phyloP scores from a whole-genome alignment of 2,888 invertebrate species.

The Auanema sp. region DNA sequence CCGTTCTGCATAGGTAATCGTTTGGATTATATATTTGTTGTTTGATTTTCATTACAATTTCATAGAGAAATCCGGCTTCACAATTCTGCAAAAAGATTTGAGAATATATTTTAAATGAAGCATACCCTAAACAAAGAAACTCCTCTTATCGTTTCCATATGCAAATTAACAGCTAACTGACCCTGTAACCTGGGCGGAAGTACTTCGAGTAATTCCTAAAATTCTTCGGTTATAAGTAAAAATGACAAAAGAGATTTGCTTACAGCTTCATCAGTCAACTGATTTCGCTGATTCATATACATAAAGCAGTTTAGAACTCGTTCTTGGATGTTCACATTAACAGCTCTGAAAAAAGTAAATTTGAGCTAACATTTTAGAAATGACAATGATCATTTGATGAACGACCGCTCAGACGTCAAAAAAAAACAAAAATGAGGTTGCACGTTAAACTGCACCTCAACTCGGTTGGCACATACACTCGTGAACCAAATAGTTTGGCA shows the following conservation, averaged over 20 bases:
- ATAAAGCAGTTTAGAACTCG: slow-evolving; percentile 54
- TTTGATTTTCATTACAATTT: slow-evolving; percentile 52
- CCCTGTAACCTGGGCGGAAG: slow-evolving; percentile 55
- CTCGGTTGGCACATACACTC: too few relatives aligned
- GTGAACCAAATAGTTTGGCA: too few relatives aligned
- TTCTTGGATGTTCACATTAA: slow-evolving; percentile 47
- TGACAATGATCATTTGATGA: too few relatives aligned
- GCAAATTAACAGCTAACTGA: slow-evolving; percentile 53
- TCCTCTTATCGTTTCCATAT: slow-evolving; percentile 47
- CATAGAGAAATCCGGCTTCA: slow-evolving; percentile 50
- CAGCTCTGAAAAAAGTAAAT: slow-evolving; percentile 36
- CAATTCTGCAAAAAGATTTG: slow-evolving; percentile 31
- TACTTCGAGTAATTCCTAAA: slow-evolving; percentile 46
- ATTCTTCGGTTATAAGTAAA: too few relatives aligned
- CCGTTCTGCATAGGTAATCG: slow-evolving; percentile 51
- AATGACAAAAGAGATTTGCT: neutral
- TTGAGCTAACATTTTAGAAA: too few relatives aligned
- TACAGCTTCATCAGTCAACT: slow-evolving; percentile 41
- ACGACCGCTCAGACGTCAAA: too few relatives aligned
- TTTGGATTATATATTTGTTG: slow-evolving; percentile 59
- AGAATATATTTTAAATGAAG: neutral
- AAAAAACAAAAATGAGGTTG: too few relatives aligned
- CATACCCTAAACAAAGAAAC: slow-evolving; percentile 39
- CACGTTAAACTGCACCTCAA: too few relatives aligned
- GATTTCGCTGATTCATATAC: slow-evolving; percentile 48